phyloP scores from a whole-genome alignment of 2,113 vertebrate species.

The Synodontis membranacea region DNA sequence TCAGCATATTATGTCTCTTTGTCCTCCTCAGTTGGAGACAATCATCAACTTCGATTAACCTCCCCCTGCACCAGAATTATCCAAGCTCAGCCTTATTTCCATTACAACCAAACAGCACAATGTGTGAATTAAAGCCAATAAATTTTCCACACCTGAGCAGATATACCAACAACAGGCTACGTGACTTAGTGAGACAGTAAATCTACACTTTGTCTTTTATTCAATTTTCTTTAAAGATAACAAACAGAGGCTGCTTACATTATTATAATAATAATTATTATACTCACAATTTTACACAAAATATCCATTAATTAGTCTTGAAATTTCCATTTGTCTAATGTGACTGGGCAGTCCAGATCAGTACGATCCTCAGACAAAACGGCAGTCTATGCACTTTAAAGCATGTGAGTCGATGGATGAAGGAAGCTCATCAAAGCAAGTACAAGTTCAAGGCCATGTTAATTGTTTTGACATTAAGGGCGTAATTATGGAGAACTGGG shows the following conservation, averaged over 20 bases:
- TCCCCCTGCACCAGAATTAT: constrained; percentile 19
- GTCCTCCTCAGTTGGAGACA: constrained; percentile 36
- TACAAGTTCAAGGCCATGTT: too few relatives aligned
- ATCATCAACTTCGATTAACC: constrained; percentile 41
- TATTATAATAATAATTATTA: neutral
- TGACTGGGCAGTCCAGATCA: too few relatives aligned
- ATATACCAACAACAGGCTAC: neutral
- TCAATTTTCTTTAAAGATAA: neutral
- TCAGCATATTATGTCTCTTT: constrained; percentile 8
- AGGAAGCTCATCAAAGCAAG: too few relatives aligned
- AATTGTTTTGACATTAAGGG: too few relatives aligned
- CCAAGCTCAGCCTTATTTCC: constrained; percentile 9
- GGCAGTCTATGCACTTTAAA: too few relatives aligned
- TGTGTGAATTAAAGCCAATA: neutral
- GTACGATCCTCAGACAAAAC: too few relatives aligned
- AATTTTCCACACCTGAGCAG: neutral
- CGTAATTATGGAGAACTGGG: too few relatives aligned
- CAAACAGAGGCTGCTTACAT: neutral
- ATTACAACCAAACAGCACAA: constrained; percentile 13
- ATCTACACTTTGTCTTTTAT: neutral
- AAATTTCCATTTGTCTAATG: neutral
- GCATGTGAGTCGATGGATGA: too few relatives aligned
- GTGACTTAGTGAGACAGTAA: neutral
- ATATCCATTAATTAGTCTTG: neutral
- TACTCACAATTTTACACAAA: neutral